Evolutionary conservation across 2,888 invertebrate species (phyloP).

Genomic region (Agapostemon virescens): DNA sequence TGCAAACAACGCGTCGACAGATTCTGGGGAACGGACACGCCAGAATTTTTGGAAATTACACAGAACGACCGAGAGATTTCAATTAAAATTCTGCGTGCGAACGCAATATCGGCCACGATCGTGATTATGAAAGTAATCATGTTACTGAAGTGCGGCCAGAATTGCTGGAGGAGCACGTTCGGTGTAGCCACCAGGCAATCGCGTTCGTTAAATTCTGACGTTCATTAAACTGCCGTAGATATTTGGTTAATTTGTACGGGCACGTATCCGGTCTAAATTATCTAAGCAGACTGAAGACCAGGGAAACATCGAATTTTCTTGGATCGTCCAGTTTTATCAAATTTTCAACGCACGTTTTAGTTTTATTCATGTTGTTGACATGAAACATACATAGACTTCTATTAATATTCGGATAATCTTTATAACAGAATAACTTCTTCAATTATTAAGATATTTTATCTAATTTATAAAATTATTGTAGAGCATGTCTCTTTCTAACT

Average conservation of each 20-base stretch:
- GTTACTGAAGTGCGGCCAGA: slow-evolving; percentile 40
- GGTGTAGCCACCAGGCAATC: slow-evolving; percentile 41
- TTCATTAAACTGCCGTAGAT: slow-evolving; percentile 54
- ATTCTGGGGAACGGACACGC: background rate
- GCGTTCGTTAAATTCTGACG: slow-evolving; percentile 51
- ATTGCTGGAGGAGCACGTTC: slow-evolving; percentile 51
- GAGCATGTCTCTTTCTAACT: no score
- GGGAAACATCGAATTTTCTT: background rate
- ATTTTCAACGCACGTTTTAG: background rate
- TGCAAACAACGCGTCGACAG: background rate
- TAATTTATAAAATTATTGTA: no score
- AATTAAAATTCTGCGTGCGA: slow-evolving; percentile 51
- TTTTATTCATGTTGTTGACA: background rate
- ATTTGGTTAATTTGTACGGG: slow-evolving; percentile 43
- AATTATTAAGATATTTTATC: no score
- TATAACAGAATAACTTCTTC: no score
- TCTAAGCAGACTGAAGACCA: background rate
- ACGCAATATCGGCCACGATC: slow-evolving; percentile 47
- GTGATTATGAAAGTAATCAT: slow-evolving; percentile 55
- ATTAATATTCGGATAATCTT: no score
- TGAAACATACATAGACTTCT: background rate
- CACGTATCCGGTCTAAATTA: slow-evolving; percentile 36
- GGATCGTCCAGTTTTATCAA: background rate
- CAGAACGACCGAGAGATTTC: slow-evolving; percentile 41
- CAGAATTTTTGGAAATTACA: slow-evolving; percentile 45